These are phyloP conservation scores for Haliaeetus leucogaster DNA, from an alignment of 2,113 vertebrate species.

Conservation along the genomic window DNA sequence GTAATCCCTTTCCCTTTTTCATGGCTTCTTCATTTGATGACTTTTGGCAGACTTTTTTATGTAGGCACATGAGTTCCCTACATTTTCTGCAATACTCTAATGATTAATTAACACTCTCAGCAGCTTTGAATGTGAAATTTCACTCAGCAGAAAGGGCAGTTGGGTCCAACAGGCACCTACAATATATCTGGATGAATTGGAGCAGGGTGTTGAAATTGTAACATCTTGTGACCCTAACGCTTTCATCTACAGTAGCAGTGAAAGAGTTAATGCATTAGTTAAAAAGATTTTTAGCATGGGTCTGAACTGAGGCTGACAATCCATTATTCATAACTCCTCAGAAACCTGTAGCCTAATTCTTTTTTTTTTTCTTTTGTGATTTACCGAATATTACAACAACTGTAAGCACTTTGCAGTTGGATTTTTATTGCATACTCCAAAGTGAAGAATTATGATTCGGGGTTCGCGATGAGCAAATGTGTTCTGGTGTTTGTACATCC, in stretches of 20 bases:
- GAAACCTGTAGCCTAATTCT: conserved; percentile 19
- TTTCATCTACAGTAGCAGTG: conserved; percentile 38
- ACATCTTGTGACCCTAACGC: background rate
- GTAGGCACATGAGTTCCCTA: background rate
- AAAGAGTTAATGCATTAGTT: conserved; percentile 59
- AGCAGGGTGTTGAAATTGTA: conserved; percentile 12
- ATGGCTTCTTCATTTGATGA: background rate
- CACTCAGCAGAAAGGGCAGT: background rate
- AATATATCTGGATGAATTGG: background rate
- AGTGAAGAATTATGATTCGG: conserved; percentile 10
- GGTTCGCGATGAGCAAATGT: background rate
- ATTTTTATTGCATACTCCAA: background rate
- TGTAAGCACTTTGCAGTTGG: conserved; percentile 43
- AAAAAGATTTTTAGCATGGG: conserved; percentile 7
- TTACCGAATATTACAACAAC: conserved; percentile 36
- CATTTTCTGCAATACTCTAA: background rate
- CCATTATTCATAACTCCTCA: conserved; percentile 46
- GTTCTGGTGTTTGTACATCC: background rate
- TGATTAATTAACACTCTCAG: background rate
- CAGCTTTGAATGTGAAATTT: background rate
- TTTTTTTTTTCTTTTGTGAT: conserved; percentile 19
- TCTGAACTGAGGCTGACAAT: conserved; percentile 36
- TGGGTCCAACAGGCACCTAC: background rate
- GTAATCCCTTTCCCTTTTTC: background rate
- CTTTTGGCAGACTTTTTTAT: background rate